phyloP scores from a whole-genome alignment of 2,888 invertebrate genomes.

The Ypsolopha sequella region DNA sequence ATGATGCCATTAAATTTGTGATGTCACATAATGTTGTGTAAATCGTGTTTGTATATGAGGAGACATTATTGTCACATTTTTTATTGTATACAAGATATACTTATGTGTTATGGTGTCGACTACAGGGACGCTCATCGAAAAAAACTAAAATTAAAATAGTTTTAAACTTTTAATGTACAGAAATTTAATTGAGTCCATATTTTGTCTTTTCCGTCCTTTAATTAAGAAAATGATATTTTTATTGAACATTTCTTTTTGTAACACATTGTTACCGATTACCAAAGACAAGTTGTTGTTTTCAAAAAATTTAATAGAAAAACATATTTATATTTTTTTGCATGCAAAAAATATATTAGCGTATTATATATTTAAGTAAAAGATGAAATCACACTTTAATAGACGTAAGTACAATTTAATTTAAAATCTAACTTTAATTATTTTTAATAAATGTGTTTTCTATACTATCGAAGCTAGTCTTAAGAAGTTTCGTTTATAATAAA shows the following conservation, averaged over 20 bases:
- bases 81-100: too few relatives aligned
- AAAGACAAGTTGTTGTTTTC: background rate
- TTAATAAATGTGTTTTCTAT: background rate
- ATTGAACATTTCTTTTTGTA: background rate
- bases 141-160: too few relatives aligned
- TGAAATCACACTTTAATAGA: background rate
- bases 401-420: background rate
- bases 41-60: too few relatives aligned
- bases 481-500: slow-evolving; percentile 52
- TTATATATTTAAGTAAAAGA: background rate
- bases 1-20: background rate
- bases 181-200: background rate
- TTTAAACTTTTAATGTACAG: too few relatives aligned
- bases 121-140: too few relatives aligned
- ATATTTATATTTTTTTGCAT: slow-evolving; percentile 30
- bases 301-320: background rate
- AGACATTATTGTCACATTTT: too few relatives aligned
- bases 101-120: too few relatives aligned
- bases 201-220: background rate
- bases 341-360: slow-evolving; percentile 26
- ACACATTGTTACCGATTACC: background rate
- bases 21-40: background rate
- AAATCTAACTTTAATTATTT: background rate
- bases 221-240: background rate
- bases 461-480: slow-evolving; percentile 48